phyloP scores from a whole-genome alignment of 2,113 vertebrate species.

The Xerus inauris region DNA sequence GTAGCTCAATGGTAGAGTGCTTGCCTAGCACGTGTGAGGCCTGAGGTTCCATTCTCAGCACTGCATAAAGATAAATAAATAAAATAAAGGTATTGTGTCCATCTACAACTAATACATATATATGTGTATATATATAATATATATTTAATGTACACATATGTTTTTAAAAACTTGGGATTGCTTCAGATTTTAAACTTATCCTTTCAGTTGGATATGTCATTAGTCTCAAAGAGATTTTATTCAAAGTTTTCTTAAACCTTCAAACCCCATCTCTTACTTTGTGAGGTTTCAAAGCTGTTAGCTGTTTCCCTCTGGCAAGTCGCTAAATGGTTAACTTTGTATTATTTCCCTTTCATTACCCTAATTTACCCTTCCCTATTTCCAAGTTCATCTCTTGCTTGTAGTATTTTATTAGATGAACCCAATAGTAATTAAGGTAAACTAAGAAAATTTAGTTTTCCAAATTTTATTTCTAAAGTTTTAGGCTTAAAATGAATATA shows the following conservation, averaged over 20 bases:
- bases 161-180: not conserved
- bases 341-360: not conserved
- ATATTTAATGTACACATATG: too few relatives aligned
- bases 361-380: not conserved
- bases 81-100: too few relatives aligned
- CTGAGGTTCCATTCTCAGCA: too few relatives aligned
- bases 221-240: not conserved
- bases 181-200: not conserved
- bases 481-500: not conserved
- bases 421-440: not conserved
- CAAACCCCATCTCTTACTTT: not conserved
- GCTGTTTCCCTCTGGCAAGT: not conserved
- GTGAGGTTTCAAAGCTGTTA: not conserved
- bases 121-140: too few relatives aligned
- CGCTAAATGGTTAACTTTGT: not conserved
- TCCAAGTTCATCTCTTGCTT: not conserved
- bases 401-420: not conserved
- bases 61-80: too few relatives aligned
- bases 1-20: too few relatives aligned
- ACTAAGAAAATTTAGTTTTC: not conserved
- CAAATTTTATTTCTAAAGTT: not conserved
- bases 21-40: too few relatives aligned
- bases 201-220: not conserved
- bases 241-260: not conserved
- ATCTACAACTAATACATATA: too few relatives aligned